Percentiles rank a stretch among this genome's conserved stretches.
phyloP scores from a whole-genome alignment of 2,888 invertebrate species.

The Carpatolechia fugitivella region DNA sequence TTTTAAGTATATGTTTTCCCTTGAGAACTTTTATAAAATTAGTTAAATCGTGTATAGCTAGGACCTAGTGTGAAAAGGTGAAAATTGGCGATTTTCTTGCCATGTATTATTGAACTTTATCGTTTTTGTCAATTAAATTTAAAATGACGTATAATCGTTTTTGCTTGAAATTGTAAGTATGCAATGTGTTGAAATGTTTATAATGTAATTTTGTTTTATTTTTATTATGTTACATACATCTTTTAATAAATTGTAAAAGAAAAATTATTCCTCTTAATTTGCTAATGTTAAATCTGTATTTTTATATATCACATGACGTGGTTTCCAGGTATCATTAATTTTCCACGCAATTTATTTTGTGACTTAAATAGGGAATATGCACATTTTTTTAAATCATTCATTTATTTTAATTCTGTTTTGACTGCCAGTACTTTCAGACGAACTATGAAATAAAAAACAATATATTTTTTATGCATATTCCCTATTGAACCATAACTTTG shows the following conservation, averaged over 20 bases:
- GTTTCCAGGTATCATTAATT: too few relatives aligned
- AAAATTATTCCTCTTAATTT: too few relatives aligned
- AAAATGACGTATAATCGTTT: not conserved
- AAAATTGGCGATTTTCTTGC: conserved; percentile 2
- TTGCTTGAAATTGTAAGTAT: not conserved
- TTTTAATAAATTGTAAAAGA: too few relatives aligned
- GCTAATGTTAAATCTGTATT: too few relatives aligned
- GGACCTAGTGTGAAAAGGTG: not conserved
- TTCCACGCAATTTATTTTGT: too few relatives aligned
- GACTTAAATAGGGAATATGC: too few relatives aligned
- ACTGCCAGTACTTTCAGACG: too few relatives aligned
- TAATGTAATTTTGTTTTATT: not conserved
- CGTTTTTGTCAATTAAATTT: not conserved
- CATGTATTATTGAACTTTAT: conserved; percentile 7
- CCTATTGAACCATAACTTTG: too few relatives aligned
- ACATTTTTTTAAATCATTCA: too few relatives aligned
- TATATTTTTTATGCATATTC: too few relatives aligned
- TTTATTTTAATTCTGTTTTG: not conserved
- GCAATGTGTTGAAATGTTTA: not conserved
- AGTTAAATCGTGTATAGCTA: not conserved
- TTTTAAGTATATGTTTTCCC: not conserved
- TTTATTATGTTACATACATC: not conserved
- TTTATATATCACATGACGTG: too few relatives aligned
- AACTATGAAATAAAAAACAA: not conserved
- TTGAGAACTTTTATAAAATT: conserved; percentile 5